Conservation (phyloP, 2,888 invertebrate genomes). For the Protodeltote pygarga region DNA sequence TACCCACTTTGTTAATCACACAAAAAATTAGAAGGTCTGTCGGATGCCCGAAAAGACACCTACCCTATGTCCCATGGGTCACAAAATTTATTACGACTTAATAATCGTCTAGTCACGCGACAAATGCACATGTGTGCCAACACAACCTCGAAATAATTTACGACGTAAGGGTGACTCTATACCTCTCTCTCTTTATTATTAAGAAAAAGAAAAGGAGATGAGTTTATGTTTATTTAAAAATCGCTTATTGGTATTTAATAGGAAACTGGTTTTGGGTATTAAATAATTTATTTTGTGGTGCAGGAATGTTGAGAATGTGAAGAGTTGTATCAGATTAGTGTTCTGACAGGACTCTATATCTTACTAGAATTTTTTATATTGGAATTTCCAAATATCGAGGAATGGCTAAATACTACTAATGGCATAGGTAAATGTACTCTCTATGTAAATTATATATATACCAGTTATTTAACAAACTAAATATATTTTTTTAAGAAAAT, state of each 20-base stretch:
- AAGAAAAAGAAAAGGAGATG: constrained; percentile 52
- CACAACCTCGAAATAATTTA: constrained; percentile 79
- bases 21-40: constrained; percentile 47
- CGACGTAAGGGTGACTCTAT: constrained; percentile 69
- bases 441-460: too few species aligned
- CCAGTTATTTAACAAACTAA: too few species aligned
- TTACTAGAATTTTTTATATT: constrained; percentile 31
- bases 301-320: constrained; percentile 54
- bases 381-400: constrained; percentile 10
- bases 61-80: constrained; percentile 65
- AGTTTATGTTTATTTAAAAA: constrained; percentile 72
- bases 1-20: constrained; percentile 38
- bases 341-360: constrained; percentile 38
- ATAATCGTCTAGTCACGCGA: constrained; percentile 80
- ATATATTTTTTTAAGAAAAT: too few species aligned
- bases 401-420: not conserved
- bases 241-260: constrained; percentile 81
- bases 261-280: constrained; percentile 39
- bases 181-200: constrained; percentile 55
- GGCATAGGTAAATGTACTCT: too few species aligned
- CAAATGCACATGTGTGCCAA: constrained; percentile 77
- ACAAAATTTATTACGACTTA: constrained; percentile 83
- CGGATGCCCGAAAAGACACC: constrained; percentile 60
- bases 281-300: constrained; percentile 58
- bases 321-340: constrained; percentile 30